A percentile compares a stretch with the other conserved stretches of the same genome.
Conservation (phyloP, 2,888 invertebrate species). For the Hydriomena furcata region DNA sequence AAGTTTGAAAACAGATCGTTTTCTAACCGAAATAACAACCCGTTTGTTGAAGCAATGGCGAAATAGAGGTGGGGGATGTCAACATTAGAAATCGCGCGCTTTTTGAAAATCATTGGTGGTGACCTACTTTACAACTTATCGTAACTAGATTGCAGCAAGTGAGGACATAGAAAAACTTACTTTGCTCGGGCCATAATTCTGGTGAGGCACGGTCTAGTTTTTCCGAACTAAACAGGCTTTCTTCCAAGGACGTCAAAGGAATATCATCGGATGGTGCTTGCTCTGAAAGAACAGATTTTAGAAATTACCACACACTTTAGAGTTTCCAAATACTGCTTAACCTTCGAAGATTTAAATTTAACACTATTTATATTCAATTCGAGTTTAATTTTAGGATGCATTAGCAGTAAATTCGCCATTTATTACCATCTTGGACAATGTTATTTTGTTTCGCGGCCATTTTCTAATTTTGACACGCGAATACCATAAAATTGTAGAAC, state of each 20-base stretch:
- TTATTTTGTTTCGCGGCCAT: conserved; percentile 88
- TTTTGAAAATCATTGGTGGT: conserved; percentile 60
- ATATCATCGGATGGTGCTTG: conserved; percentile 75
- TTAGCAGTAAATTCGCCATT: neutral
- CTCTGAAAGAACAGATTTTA: conserved; percentile 52
- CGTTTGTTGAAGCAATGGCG: conserved; percentile 41
- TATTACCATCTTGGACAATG: conserved; percentile 85
- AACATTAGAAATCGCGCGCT: conserved; percentile 72
- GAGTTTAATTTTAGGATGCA: neutral
- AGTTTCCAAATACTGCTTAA: neutral
- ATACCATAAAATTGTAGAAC: no score
- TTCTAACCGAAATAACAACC: conserved; percentile 60
- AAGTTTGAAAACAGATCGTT: conserved; percentile 68
- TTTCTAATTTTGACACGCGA: conserved; percentile 64
- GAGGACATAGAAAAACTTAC: conserved; percentile 79
- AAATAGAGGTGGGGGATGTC: conserved; percentile 59
- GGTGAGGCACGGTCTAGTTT: conserved; percentile 97
- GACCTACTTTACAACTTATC: conserved; percentile 15
- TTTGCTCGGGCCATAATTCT: conserved; percentile 97
- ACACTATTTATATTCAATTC: neutral
- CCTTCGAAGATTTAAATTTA: neutral
- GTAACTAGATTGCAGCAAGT: conserved; percentile 1
- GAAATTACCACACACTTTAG: neutral
- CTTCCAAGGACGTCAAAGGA: conserved; percentile 84
- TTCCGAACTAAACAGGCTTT: conserved; percentile 93